phyloP scores from a whole-genome alignment of 2,888 invertebrate species.

The Cantharis flavilabris region DNA sequence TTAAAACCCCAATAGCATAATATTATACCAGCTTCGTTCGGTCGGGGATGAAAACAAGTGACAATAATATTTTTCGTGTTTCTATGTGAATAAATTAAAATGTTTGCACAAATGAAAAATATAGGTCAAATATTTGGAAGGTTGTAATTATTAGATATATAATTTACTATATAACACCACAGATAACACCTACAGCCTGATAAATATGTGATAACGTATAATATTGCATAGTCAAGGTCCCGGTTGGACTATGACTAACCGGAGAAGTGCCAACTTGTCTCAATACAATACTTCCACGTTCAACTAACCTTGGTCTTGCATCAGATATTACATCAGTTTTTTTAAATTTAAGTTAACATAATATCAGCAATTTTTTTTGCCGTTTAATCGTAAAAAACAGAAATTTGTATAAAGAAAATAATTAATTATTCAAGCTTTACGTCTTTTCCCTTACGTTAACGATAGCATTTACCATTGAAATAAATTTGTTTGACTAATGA shows the following conservation, averaged over 20 bases:
- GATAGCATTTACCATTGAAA: neutral
- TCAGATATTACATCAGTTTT: slow-evolving; percentile 17
- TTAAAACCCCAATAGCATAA: too few relatives aligned
- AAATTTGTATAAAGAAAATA: neutral
- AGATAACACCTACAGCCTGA: slow-evolving; percentile 1
- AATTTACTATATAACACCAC: neutral
- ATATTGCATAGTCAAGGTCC: slow-evolving; percentile 8
- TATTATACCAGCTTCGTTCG: too few relatives aligned
- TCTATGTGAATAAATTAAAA: neutral
- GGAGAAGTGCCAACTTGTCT: slow-evolving; percentile 17
- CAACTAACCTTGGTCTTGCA: slow-evolving; percentile 23
- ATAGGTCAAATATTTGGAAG: neutral
- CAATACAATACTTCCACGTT: slow-evolving; percentile 22
- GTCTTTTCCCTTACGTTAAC: neutral
- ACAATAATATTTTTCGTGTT: too few relatives aligned
- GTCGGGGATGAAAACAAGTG: too few relatives aligned
- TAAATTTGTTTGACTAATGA: neutral
- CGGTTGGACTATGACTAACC: slow-evolving; percentile 2
- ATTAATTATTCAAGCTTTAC: neutral
- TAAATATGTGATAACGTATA: slow-evolving; percentile 6
- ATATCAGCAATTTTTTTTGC: neutral
- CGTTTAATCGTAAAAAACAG: neutral
- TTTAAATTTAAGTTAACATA: neutral
- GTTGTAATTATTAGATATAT: neutral
- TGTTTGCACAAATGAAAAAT: neutral